These are phyloP conservation scores for Itoplectis maculator DNA, from an alignment of 2,888 invertebrate genomes.

Conservation along the genomic window DNA sequence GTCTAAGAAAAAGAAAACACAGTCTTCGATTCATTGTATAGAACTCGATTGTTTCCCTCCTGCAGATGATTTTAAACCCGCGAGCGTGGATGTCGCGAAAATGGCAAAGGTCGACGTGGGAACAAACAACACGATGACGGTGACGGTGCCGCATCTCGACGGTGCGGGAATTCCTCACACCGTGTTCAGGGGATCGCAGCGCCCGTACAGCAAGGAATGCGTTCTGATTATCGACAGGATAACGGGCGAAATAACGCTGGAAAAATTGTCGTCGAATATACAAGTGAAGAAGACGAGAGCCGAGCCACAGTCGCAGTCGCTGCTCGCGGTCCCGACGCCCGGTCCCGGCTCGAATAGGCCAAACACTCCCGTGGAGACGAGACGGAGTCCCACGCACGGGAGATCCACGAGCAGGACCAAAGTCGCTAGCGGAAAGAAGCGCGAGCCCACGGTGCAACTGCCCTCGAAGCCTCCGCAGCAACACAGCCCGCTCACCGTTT, in stretches of 20 bases:
- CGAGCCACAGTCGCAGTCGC: conserved; percentile 77
- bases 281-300: conserved; percentile 95
- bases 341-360: conserved; percentile 73
- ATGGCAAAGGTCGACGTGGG: conserved; percentile 96
- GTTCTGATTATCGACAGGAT: conserved; percentile 96
- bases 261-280: conserved; percentile 95
- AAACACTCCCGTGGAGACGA: conserved; percentile 79
- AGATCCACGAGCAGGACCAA: conserved; percentile 81
- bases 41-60: too few species aligned
- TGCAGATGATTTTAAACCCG: conserved; percentile 98
- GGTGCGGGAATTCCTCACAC: conserved; percentile 96
- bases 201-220: conserved; percentile 97
- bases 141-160: conserved; percentile 97
- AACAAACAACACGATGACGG: conserved; percentile 95
- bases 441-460: conserved; percentile 79
- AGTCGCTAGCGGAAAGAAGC: conserved; percentile 82
- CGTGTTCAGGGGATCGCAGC: conserved; percentile 97
- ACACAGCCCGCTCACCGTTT: conserved; percentile 77
- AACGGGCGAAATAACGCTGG: conserved; percentile 97
- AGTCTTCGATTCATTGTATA: background rate
- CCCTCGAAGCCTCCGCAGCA: conserved; percentile 78
- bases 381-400: conserved; percentile 80
- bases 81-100: conserved; percentile 97
- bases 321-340: conserved; percentile 71
- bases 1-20: background rate